These are phyloP conservation scores for Calosoma granatense DNA, from an alignment of 1,140 invertebrate genomes.

Conservation along the genomic window DNA sequence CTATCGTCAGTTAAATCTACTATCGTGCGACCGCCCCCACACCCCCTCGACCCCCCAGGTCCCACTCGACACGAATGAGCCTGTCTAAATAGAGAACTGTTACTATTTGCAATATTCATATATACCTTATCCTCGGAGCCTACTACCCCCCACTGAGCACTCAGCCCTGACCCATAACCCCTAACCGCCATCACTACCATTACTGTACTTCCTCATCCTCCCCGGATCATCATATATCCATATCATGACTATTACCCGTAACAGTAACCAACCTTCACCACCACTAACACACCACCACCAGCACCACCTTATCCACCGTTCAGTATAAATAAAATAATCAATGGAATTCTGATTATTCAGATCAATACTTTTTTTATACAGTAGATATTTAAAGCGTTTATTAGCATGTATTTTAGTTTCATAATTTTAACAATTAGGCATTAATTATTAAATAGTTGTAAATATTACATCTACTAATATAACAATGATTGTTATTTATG, in stretches of 20 bases:
- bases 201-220: slow-evolving; percentile 32
- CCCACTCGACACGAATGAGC: too few relatives aligned
- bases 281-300: slow-evolving; percentile 18
- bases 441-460: not conserved
- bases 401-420: not conserved
- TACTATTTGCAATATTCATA: too few relatives aligned
- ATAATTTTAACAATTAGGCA: not conserved
- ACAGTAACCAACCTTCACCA: slow-evolving; percentile 28
- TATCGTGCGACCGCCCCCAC: too few relatives aligned
- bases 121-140: too few relatives aligned
- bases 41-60: too few relatives aligned
- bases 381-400: not conserved
- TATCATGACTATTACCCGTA: slow-evolving; percentile 23
- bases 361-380: slow-evolving; percentile 9
- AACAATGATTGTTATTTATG: slow-evolving; percentile 4
- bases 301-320: slow-evolving; percentile 10
- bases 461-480: slow-evolving; percentile 3
- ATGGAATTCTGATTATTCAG: slow-evolving; percentile 5
- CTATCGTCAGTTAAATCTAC: too few relatives aligned
- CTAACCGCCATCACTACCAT: too few relatives aligned
- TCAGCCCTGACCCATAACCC: too few relatives aligned
- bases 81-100: too few relatives aligned
- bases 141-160: too few relatives aligned
- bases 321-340: slow-evolving; percentile 8
- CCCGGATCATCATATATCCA: slow-evolving; percentile 30